Evolutionary conservation across 2,888 invertebrate species (phyloP), one percentile per base, ranked within the genome.

Genomic region (Drosophila yooni): DNA sequence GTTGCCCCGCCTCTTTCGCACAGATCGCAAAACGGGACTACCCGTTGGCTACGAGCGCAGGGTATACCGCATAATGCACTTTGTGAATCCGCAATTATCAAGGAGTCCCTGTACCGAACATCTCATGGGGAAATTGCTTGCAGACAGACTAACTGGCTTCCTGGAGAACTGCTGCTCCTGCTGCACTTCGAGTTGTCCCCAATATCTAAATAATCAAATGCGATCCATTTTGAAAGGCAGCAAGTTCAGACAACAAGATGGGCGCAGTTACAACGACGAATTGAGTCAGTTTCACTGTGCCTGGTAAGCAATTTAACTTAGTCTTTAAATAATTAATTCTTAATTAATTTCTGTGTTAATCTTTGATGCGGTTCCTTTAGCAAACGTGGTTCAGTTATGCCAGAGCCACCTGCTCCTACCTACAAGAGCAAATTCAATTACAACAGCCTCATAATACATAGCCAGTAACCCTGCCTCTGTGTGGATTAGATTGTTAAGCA

Each of bases 11-110:
- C 18, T 89, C 18, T 85, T 85, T 27, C 86, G 87, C 6, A 27
- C 54, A 13, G 83, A 88, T 43, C 43, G 40, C 0, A 2, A 10
- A 7, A 90, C 89, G 0, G 90, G 84, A 1, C 36, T 86, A 18
- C 87, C 90, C 1, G 7, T 82, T 21, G 88, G 81, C 40, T 87
- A 87, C 36, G 84, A 87, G 52, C 72, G 53, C 1, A 90, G 75
- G 0, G 89, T 90, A 10, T 62, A 74, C 3, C 66, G 50, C 15
- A 79, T 87, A 13, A 90, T 87, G 89, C 64, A 62, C 31, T 81
- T 79, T 27, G 90, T 87, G 0, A 87, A 87, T 58, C 86, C 86
- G 0, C 63, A 82, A 13, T 50, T 79, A 10, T n/a, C 31, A 0
- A 36, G 11, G 0, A 48, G 33, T 27, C 65, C 53, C 7, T 57